A percentile compares a stretch with the other conserved stretches of the same genome.
Conservation (phyloP, 2,113 vertebrate species). For the Ctenodactylus gundi region DNA sequence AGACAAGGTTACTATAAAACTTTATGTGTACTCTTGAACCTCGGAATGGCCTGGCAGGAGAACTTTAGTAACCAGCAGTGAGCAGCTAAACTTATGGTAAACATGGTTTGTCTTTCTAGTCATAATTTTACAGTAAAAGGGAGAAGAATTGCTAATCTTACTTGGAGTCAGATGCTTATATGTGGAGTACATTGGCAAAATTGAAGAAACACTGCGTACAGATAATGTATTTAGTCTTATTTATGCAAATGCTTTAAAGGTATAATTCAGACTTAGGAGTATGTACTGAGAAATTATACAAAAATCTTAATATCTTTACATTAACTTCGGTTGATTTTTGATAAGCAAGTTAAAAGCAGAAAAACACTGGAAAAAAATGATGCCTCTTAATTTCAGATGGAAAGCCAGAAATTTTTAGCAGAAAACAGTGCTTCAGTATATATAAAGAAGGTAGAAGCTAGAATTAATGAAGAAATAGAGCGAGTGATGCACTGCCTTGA, state of each 20-base stretch:
- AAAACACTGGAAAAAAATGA: conserved; percentile 30
- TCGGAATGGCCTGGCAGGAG: neutral
- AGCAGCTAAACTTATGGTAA: neutral
- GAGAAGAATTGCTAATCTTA: neutral
- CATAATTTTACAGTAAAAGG: conserved; percentile 1
- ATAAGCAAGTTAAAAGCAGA: conserved; percentile 20
- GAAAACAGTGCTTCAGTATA: conserved; percentile 99
- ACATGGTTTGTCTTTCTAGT: neutral
- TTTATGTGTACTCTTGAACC: neutral
- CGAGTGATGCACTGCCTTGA: conserved; percentile 99
- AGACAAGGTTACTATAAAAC: neutral
- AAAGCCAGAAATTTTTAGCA: conserved; percentile 99
- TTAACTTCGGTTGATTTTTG: conserved; percentile 11
- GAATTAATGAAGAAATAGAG: conserved; percentile 99
- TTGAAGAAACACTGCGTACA: conserved; percentile 1
- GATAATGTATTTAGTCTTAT: neutral
- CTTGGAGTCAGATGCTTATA: neutral
- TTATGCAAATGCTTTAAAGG: conserved; percentile 24
- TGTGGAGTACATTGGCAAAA: neutral
- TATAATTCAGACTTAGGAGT: neutral
- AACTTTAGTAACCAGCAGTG: neutral
- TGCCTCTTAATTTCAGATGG: conserved; percentile 90
- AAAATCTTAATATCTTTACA: neutral
- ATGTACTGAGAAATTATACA: conserved; percentile 24
- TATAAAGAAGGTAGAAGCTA: conserved; percentile 99